These are phyloP conservation scores for Rotaria sp. DNA, from an alignment of 2,888 invertebrate genomes.

Conservation along the genomic window DNA sequence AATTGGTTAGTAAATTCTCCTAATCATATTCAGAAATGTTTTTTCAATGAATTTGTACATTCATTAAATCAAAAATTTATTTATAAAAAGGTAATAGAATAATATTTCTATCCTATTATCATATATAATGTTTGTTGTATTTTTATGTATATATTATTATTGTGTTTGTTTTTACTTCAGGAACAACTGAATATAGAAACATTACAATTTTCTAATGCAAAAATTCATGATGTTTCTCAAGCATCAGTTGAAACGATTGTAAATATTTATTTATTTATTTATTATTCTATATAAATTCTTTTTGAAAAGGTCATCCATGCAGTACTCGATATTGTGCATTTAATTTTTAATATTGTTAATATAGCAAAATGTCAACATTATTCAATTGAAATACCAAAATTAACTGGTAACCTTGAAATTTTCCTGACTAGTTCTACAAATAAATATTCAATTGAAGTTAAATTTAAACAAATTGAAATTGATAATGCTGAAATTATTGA, in stretches of 20 bases:
- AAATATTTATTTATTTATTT: neutral
- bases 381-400: neutral
- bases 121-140: neutral
- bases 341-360: neutral
- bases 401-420: neutral
- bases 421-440: neutral
- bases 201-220: constrained; percentile 15
- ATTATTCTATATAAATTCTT: neutral
- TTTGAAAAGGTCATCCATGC: neutral
- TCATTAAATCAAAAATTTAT: neutral
- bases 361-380: neutral
- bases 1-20: neutral
- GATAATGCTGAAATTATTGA: neutral
- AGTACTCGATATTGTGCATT: neutral
- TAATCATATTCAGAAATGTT: neutral
- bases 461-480: neutral
- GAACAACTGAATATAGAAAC: neutral
- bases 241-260: neutral
- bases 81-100: neutral
- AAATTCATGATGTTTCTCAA: neutral
- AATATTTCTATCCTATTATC: neutral
- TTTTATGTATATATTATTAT: neutral
- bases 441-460: neutral
- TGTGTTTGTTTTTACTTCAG: neutral
- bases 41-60: neutral